phyloP scores from a whole-genome alignment of 2,888 invertebrate species.

The Cerceris ruficornis region DNA sequence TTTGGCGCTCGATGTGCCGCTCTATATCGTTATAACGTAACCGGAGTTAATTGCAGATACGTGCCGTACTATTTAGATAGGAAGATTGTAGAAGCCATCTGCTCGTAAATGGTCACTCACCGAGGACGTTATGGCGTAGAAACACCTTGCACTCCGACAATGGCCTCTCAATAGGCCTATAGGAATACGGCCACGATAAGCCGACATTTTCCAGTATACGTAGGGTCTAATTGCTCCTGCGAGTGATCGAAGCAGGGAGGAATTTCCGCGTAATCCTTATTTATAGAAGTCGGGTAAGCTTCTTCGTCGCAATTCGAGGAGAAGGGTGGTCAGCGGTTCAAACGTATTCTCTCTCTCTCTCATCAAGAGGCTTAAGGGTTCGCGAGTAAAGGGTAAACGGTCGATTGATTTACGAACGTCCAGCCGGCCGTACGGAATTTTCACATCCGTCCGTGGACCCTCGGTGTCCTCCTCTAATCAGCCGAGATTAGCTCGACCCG shows the following conservation, averaged over 20 bases:
- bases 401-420: constrained; percentile 70
- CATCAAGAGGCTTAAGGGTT: constrained; percentile 53
- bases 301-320: constrained; percentile 42
- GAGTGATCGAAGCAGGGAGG: background rate
- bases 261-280: constrained; percentile 40
- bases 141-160: constrained; percentile 21
- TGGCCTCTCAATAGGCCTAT: constrained; percentile 12
- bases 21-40: too few relatives aligned
- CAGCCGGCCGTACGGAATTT: constrained; percentile 54
- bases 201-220: constrained; percentile 57
- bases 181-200: constrained; percentile 50
- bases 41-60: too few relatives aligned
- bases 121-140: background rate
- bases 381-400: constrained; percentile 68
- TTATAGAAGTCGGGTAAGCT: constrained; percentile 41
- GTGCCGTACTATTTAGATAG: too few relatives aligned
- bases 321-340: constrained; percentile 63
- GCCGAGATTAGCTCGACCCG: constrained; percentile 49
- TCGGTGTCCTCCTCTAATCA: constrained; percentile 44
- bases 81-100: too few relatives aligned
- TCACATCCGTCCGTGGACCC: constrained; percentile 48
- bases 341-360: constrained; percentile 5
- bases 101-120: too few relatives aligned
- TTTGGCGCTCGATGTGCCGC: too few relatives aligned
- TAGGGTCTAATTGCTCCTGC: constrained; percentile 62